Conservation (phyloP, 2,113 vertebrate genomes). For the Dryoscopus gambensis region DNA sequence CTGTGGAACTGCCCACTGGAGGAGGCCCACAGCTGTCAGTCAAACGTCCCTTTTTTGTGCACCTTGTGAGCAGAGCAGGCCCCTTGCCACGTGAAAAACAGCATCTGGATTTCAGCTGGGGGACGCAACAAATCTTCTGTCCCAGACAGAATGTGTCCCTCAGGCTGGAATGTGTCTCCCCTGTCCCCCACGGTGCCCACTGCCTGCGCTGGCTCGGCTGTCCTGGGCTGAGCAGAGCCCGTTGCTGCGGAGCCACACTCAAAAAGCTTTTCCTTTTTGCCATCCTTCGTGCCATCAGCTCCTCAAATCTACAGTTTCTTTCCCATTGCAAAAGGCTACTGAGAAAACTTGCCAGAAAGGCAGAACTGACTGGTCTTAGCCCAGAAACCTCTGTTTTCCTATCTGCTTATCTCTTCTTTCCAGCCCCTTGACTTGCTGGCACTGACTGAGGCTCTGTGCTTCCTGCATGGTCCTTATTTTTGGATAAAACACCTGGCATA, state of each 20-base stretch:
- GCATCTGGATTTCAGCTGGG: neutral
- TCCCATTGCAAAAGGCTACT: neutral
- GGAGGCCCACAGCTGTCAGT: neutral
- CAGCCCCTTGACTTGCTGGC: neutral
- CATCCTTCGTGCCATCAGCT: neutral
- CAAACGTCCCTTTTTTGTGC: fast-evolving
- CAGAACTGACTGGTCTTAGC: neutral
- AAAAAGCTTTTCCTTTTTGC: neutral
- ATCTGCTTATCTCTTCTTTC: neutral
- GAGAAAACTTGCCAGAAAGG: neutral
- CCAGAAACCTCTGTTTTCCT: neutral
- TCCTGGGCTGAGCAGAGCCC: neutral
- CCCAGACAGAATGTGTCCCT: neutral
- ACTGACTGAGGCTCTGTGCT: neutral
- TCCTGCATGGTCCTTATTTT: neutral
- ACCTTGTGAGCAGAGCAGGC: neutral
- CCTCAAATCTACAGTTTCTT: neutral
- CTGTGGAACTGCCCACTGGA: fast-evolving
- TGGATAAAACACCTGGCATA: neutral
- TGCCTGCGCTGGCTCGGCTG: neutral
- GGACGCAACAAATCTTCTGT: neutral
- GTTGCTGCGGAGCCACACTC: neutral
- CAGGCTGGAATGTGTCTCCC: neutral
- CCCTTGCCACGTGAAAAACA: neutral
- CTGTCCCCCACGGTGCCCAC: fast-evolving